Evolutionary conservation across 2,797 vertebrate genomes (phyloP), one percentile per base, ranked within the genome.

Genomic region (Coracias cyanogaster): DNA sequence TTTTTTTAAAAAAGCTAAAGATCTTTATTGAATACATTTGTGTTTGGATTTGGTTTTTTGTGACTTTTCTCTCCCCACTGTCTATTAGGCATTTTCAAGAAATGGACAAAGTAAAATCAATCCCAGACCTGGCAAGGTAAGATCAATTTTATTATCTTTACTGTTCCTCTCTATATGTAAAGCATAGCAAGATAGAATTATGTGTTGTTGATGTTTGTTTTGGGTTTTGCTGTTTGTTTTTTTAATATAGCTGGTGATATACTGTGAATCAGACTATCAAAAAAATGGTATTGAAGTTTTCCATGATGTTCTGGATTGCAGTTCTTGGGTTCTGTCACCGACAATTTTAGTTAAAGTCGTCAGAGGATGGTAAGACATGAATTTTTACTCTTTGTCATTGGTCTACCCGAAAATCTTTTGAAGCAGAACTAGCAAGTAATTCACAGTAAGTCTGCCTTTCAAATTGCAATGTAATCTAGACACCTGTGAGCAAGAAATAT

Each of bases 61-160:
- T 97, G 80, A 94, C 31, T 60, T 95, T 96, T 93, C 25, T 97
- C 71, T 71, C 66, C 55, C 64, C 31, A 29, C 39, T 95, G 65
- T 94, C 61, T 86, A 16, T 80, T 90, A 98, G 98, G 72, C 84
- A 22, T 90, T 98, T 84, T 94, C 97, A 97, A 96, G 97, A 94
- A 98, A 91, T 17, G 45, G 92, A 51, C 96, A 97, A 78, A 96
- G 80, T 96, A 98, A 98, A 97, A 97, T 99, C 95, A 99, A 99
- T 97, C 99, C 98, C 95, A 98, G 99, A 79, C 99, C 99, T 90
- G 99, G 99, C 94, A 99, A 99, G 99, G 99, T 99, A 98, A 90
- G 95, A 65, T 71, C 22, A 35, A 3, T 82, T 86, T 28, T 43
- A n/a, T 62, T 37, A 31, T 31, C 70, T 71, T 57, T 43, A 69